Base-by-base conservation (phyloP, 2,113 vertebrate genomes). In the Calyptomena viridis region DNA sequence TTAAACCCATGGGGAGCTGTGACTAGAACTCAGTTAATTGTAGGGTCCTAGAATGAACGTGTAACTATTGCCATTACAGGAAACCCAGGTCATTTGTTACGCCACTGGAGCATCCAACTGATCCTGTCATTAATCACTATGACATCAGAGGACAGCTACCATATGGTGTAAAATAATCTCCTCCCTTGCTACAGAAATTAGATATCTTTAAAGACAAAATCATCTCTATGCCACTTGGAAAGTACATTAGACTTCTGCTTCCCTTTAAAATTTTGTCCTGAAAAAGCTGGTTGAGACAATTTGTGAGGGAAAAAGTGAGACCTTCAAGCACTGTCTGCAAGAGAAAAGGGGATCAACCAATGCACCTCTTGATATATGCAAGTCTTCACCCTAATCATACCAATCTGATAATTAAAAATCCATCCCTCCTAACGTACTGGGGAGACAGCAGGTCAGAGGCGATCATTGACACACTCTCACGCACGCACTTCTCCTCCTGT, bases 71-170 rank as follows among this genome's bases (percentile, higher is more conserved):
- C 84, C 75, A 74, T 83, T 90, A 74, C 53, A 94, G 91, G 90
- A 93, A 96, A 80, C 84, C 21, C 78, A 94, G 91, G 82, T 90
- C 82, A 95, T 93, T 91, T 95, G 84, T 90, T 95, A 89, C 23
- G 75, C 67, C 78, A 94, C 68, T 90, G 91, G 84, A 95, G 82
- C 85, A 66, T 95, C 91, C 67, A 77, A 91, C 63, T 83, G 92
- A 82, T 94, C 95, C 90, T 91, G 85, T 80, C 95, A 91, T 97
- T 95, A 97, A 96, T 96, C 94, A 95, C 63, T 55, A 28, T 91
- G 94, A 90, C 91, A 93, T 95, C 95, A 95, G 78, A 49, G 63
- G 90, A 94, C 93, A 95, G 78, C 71, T 75, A 93, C 91, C 96
- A 96, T 94, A 96, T 94, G 96, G 87, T 94, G 93, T 84, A 91